Evolutionary conservation across 2,113 vertebrate genomes (phyloP).

Genomic region (Ictidomys tridecemlineatus): DNA sequence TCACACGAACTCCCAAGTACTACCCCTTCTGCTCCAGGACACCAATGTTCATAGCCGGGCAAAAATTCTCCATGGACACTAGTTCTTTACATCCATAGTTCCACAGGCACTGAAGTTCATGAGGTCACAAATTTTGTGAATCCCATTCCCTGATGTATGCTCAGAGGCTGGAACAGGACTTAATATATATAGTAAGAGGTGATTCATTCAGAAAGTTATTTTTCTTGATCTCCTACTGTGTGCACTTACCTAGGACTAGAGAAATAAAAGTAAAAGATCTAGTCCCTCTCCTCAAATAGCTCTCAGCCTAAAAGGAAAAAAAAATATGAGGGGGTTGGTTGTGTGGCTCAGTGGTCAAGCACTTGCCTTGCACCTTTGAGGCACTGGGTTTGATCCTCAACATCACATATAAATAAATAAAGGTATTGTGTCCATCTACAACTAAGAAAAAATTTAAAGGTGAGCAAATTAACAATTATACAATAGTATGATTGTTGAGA

Average conservation of each 20-base stretch:
- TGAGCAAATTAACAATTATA: neutral
- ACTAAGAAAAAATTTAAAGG: neutral
- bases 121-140: neutral
- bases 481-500: neutral
- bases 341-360: too few relatives aligned
- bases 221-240: constrained; percentile 10
- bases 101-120: neutral
- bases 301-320: neutral
- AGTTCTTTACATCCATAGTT: neutral
- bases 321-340: too few relatives aligned
- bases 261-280: neutral
- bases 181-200: neutral
- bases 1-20: neutral
- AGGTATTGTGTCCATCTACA: too few relatives aligned
- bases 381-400: too few relatives aligned
- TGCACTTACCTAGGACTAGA: neutral
- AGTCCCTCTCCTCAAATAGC: neutral
- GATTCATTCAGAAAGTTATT: neutral
- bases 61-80: neutral
- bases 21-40: neutral
- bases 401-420: too few relatives aligned
- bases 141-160: neutral
- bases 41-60: neutral
- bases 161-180: neutral
- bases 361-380: too few relatives aligned